These are phyloP conservation scores for Caenorhabditis auriculariae DNA, from an alignment of 2,888 invertebrate genomes.

Conservation along the genomic window DNA sequence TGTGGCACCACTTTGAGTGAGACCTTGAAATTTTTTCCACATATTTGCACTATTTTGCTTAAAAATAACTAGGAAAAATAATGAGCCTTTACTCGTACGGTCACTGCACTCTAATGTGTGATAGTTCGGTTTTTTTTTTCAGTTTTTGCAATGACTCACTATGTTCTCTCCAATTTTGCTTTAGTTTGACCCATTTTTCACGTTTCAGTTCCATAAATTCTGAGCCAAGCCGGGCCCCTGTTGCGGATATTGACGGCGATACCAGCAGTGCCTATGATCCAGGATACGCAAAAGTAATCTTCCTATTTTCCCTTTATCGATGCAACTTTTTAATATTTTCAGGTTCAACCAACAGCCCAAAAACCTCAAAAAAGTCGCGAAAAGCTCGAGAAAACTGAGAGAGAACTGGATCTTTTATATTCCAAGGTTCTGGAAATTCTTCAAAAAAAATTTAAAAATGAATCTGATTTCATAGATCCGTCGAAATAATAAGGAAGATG, in stretches of 20 bases:
- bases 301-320: slow-evolving; percentile 3
- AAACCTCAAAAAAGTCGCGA: slow-evolving; percentile 16
- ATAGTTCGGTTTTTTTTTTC: not conserved
- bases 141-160: slow-evolving; percentile 1
- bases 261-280: slow-evolving; percentile 50
- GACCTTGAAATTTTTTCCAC: no score
- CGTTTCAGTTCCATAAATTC: slow-evolving; percentile 55
- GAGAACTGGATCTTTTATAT: slow-evolving; percentile 52
- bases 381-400: slow-evolving; percentile 27
- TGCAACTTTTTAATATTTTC: slow-evolving; percentile 2
- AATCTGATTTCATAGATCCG: slow-evolving; percentile 14
- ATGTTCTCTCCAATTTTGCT: not conserved
- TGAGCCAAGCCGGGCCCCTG: slow-evolving; percentile 21
- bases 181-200: not conserved
- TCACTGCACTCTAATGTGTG: no score
- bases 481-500: no score
- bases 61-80: slow-evolving; percentile 2
- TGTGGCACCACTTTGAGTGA: no score
- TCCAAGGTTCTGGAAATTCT: slow-evolving; percentile 22
- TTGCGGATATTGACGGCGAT: slow-evolving; percentile 30
- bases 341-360: slow-evolving; percentile 3
- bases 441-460: not conserved
- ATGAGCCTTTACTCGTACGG: no score
- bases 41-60: no score
- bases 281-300: slow-evolving; percentile 56